Percentiles rank a stretch among this genome's conserved stretches.
Conservation (phyloP, 2,797 vertebrate species). For the Enteromius trimaculatus region DNA sequence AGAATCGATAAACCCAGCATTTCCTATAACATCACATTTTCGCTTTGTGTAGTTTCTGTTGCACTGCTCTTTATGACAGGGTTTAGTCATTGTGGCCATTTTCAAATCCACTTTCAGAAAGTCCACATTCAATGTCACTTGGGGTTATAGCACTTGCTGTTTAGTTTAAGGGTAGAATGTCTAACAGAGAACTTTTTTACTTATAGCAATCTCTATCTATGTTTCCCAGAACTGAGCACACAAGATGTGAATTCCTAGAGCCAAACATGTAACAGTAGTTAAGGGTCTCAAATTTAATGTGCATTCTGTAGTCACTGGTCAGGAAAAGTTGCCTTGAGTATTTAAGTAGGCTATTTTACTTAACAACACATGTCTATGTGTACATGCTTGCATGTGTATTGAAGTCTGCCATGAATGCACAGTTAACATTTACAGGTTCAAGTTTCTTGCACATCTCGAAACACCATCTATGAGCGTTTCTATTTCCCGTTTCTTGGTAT, state of each 20-base stretch:
- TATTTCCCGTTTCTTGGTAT: slow-evolving; percentile 55
- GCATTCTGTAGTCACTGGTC: not conserved
- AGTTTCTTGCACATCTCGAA: not conserved
- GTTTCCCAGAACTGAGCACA: not conserved
- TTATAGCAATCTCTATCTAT: not conserved
- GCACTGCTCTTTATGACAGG: not conserved
- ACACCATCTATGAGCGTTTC: not conserved
- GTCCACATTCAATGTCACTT: not conserved
- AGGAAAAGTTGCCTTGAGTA: not conserved
- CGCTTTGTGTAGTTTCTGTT: not conserved
- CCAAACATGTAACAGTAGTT: not conserved
- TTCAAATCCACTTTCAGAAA: slow-evolving; percentile 14
- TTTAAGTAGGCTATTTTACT: not conserved
- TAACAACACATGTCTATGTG: not conserved
- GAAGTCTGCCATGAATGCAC: not conserved
- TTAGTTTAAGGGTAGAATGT: not conserved
- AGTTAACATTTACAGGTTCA: not conserved
- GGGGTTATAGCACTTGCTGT: not conserved
- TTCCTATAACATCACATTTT: not conserved
- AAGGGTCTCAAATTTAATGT: not conserved
- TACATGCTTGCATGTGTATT: not conserved
- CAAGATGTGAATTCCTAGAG: not conserved
- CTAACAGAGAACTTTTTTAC: not conserved
- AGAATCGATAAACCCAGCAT: not conserved
- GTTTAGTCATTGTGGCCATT: not conserved